Percentiles rank a stretch among this genome's conserved stretches.
Conservation (phyloP, 1,140 invertebrate species). For the Pogonognathellus flavescens region DNA sequence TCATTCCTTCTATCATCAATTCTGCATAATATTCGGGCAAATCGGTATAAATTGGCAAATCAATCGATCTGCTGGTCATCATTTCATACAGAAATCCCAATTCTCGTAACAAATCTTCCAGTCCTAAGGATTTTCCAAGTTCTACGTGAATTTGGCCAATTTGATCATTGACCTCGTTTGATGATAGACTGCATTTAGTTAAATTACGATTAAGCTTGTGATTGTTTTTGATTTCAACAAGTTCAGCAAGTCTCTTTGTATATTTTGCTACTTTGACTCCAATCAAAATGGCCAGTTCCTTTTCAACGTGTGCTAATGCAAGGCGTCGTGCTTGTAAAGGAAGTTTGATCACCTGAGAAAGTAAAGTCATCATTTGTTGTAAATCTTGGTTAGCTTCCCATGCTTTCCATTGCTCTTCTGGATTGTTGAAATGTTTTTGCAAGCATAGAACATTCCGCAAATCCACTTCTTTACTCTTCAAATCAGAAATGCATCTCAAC, state of each 20-base stretch:
- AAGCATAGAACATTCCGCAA: too few relatives aligned
- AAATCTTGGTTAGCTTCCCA: background rate
- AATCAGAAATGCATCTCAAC: too few relatives aligned
- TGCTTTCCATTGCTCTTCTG: too few relatives aligned
- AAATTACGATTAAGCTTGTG: too few relatives aligned
- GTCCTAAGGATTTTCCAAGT: background rate
- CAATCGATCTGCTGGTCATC: background rate
- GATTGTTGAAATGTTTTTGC: background rate
- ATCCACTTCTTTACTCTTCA: too few relatives aligned
- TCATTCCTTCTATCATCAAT: background rate
- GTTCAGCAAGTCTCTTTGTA: background rate
- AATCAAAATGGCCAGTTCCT: background rate
- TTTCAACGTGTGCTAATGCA: background rate
- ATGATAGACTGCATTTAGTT: too few relatives aligned
- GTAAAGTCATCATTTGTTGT: background rate
- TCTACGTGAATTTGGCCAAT: background rate
- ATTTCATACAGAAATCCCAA: conserved; percentile 19
- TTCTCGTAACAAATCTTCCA: conserved; percentile 43
- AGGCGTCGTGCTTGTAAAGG: background rate
- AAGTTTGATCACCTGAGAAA: background rate
- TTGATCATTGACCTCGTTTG: background rate
- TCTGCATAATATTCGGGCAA: background rate
- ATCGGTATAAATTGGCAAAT: background rate
- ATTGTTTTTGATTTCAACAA: background rate
- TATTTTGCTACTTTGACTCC: background rate